Conservation (phyloP, 2,113 vertebrate genomes). For the Gambusia holbrooki region DNA sequence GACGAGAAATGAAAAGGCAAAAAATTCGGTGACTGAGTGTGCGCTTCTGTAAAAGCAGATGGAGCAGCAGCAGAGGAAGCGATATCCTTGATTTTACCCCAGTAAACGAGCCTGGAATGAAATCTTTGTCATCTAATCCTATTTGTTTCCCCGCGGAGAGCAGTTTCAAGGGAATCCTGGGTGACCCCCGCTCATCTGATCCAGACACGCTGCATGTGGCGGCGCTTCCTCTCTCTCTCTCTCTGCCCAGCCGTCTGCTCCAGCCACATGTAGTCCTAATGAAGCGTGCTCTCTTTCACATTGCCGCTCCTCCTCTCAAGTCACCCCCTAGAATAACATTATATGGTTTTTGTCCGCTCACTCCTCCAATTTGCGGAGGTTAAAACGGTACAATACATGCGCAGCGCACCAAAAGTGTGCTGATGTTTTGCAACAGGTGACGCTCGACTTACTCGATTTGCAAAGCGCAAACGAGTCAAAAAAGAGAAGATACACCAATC, state of each 20-base stretch:
- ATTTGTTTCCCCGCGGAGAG: conserved; percentile 22
- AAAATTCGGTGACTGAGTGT: conserved; percentile 4
- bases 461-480: background rate
- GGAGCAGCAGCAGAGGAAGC: background rate
- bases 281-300: background rate
- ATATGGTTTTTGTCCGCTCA: background rate
- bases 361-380: background rate
- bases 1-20: background rate
- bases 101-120: conserved; percentile 5
- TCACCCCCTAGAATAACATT: conserved; percentile 16
- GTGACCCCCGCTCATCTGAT: conserved; percentile 59
- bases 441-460: background rate
- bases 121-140: background rate
- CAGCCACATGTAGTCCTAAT: conserved; percentile 32
- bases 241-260: conserved; percentile 37
- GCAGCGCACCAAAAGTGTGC: background rate
- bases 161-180: conserved; percentile 67
- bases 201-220: conserved; percentile 49
- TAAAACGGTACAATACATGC: background rate
- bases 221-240: conserved; percentile 33
- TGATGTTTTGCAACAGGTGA: conserved; percentile 1
- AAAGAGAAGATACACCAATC: background rate
- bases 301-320: conserved; percentile 1
- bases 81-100: conserved; percentile 35
- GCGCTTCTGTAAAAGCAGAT: background rate